These are phyloP conservation scores for Monomorium pharaonis DNA, from an alignment of 1,140 invertebrate genomes.

Conservation along the genomic window DNA sequence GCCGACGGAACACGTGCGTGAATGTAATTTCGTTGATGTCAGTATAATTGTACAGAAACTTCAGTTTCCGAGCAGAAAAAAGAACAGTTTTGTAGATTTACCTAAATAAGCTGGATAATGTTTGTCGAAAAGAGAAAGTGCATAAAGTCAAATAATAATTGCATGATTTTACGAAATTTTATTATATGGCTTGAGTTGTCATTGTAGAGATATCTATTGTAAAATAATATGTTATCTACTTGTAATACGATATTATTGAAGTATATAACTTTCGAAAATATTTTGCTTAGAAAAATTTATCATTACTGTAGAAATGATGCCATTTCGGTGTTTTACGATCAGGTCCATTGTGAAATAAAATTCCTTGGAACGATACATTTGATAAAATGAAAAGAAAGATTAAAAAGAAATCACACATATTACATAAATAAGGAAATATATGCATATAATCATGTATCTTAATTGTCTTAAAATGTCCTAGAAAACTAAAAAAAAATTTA, in stretches of 20 bases:
- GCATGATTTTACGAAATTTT: neutral
- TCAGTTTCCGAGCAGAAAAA: neutral
- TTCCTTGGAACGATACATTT: neutral
- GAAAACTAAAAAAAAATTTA: neutral
- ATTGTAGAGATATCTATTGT: neutral
- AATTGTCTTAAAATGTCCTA: neutral
- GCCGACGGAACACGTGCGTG: slow-evolving; percentile 8
- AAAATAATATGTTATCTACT: neutral
- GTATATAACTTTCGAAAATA: neutral
- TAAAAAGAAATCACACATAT: too few relatives aligned
- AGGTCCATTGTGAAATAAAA: neutral
- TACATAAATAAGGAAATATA: neutral
- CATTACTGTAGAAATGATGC: neutral
- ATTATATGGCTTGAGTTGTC: neutral
- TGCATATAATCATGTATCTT: neutral
- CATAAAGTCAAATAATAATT: neutral
- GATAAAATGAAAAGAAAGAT: neutral
- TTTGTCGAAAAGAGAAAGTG: too few relatives aligned
- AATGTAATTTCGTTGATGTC: neutral
- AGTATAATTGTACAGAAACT: neutral
- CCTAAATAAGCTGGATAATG: too few relatives aligned
- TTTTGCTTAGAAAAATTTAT: neutral
- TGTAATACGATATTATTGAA: neutral
- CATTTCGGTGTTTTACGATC: neutral
- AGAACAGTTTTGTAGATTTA: too few relatives aligned